Evolutionary conservation across 2,888 invertebrate species (phyloP).

Genomic region (Teleogryllus oceanicus): DNA sequence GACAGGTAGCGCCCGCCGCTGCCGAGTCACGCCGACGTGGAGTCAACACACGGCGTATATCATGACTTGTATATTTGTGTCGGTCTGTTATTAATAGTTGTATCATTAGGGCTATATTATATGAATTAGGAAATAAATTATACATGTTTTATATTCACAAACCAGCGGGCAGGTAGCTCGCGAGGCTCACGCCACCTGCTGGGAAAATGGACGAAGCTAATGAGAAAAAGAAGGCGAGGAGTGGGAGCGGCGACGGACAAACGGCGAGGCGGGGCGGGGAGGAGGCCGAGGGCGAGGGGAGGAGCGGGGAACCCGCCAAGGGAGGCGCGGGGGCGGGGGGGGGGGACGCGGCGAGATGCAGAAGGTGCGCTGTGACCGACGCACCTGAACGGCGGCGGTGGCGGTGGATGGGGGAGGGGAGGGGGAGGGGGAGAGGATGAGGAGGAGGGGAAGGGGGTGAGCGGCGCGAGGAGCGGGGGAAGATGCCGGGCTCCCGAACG

Average conservation of each 20-base stretch:
- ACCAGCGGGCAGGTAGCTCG: neutral
- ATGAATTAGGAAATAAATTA: slow-evolving; percentile 36
- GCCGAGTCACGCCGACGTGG: slow-evolving; percentile 10
- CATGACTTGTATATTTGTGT: slow-evolving; percentile 27
- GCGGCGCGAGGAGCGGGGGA: neutral
- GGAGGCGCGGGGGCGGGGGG: neutral
- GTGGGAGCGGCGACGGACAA: neutral
- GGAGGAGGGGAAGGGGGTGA: neutral
- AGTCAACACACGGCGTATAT: slow-evolving; percentile 18
- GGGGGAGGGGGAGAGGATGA: neutral
- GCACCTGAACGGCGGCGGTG: no score
- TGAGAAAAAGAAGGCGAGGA: slow-evolving; percentile 18
- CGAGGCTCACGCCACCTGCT: neutral
- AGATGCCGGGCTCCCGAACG: neutral
- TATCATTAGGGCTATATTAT: slow-evolving; percentile 37
- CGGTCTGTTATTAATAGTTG: slow-evolving; percentile 35
- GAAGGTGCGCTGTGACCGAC: neutral
- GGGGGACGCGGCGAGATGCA: neutral
- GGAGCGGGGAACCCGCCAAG: neutral
- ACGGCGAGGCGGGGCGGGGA: neutral
- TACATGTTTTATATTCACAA: slow-evolving; percentile 22
- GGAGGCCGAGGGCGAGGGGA: neutral
- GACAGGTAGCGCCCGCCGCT: slow-evolving; percentile 9
- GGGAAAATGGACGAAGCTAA: slow-evolving; percentile 20
- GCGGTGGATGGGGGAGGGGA: neutral